Evolutionary conservation across 92 coral and sea anemone species (phyloP).

Genomic region (Pocillopora grandis): DNA sequence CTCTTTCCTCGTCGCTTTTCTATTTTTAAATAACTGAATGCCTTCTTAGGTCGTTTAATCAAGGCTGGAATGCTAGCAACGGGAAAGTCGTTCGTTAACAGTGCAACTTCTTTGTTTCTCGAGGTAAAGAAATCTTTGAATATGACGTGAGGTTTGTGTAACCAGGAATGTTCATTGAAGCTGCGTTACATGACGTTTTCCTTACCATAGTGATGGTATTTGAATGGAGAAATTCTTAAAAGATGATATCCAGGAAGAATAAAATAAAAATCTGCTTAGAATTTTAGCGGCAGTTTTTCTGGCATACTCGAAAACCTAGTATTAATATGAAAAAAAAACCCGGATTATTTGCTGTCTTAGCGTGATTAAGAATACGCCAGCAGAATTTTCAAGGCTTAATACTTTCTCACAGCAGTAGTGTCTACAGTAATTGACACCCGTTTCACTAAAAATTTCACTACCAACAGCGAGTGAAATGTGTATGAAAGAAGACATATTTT

Average conservation of each 20-base stretch:
- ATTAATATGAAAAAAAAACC: neutral
- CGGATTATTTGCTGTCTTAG: neutral
- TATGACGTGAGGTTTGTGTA: constrained; percentile 6
- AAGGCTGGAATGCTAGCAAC: neutral
- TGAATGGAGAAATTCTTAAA: neutral
- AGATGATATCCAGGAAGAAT: constrained; percentile 7
- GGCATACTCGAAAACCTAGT: neutral
- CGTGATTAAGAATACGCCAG: neutral
- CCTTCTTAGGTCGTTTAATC: neutral
- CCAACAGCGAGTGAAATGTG: no score
- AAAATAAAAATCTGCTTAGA: constrained; percentile 15
- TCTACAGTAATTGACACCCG: no score
- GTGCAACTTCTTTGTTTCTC: neutral
- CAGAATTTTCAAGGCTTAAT: neutral
- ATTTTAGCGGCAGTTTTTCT: neutral
- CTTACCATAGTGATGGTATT: neutral
- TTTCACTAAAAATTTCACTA: no score
- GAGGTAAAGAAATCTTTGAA: neutral
- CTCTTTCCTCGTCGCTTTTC: neutral
- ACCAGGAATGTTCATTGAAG: constrained; percentile 1
- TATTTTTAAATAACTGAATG: neutral
- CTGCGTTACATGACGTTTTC: constrained; percentile 4
- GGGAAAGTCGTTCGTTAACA: neutral
- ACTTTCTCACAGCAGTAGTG: no score
- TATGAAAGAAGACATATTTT: no score